A percentile compares a stretch with the other conserved stretches of the same genome.
phyloP scores from a whole-genome alignment of 2,888 invertebrate species.

The Polydrusus pterygomalis region DNA sequence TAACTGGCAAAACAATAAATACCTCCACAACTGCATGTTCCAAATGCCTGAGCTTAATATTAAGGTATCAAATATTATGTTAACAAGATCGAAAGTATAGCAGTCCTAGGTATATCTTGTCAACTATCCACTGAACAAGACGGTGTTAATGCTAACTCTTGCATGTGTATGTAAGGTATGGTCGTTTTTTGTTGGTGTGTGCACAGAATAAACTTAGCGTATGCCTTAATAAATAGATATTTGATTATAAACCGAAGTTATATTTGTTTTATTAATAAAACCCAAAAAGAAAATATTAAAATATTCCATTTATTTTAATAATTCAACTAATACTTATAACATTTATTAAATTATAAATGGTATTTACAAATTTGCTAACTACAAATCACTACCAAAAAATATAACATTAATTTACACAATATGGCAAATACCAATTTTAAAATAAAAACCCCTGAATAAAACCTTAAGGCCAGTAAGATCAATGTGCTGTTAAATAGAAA shows the following conservation, averaged over 20 bases:
- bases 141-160: too few relatives aligned
- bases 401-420: slow-evolving; percentile 57
- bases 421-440: slow-evolving; percentile 33
- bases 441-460: not conserved
- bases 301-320: slow-evolving; percentile 57
- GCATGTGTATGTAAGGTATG: not conserved
- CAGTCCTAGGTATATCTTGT: too few relatives aligned
- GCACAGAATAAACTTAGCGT: not conserved
- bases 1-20: too few relatives aligned
- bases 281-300: slow-evolving; percentile 50
- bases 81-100: too few relatives aligned
- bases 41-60: too few relatives aligned
- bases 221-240: not conserved
- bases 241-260: slow-evolving; percentile 11
- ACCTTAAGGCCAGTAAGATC: not conserved
- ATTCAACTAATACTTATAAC: slow-evolving; percentile 69
- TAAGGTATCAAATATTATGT: too few relatives aligned
- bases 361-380: slow-evolving; percentile 69
- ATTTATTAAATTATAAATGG: slow-evolving; percentile 66
- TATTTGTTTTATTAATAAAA: slow-evolving; percentile 22
- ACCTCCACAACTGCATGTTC: too few relatives aligned
- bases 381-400: slow-evolving; percentile 62
- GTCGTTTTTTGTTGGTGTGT: not conserved
- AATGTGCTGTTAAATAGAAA: too few relatives aligned
- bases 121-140: too few relatives aligned